These are phyloP conservation scores for Platichthys stellatus DNA, from an alignment of 2,113 vertebrate genomes.

Conservation along the genomic window DNA sequence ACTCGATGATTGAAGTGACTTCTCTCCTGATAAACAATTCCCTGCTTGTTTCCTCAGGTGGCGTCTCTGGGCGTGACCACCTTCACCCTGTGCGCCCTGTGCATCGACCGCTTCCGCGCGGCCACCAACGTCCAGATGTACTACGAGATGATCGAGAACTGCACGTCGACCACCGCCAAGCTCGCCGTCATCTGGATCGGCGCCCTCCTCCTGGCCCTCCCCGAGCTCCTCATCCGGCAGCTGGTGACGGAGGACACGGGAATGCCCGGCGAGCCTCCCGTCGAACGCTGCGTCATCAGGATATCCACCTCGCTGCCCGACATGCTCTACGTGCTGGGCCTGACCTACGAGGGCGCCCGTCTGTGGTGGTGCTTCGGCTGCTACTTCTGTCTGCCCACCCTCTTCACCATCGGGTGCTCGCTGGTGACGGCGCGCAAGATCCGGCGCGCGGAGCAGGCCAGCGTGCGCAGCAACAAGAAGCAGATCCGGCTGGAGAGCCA, in stretches of 20 bases:
- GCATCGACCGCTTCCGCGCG: slow-evolving; percentile 95
- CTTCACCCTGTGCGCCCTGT: slow-evolving; percentile 95
- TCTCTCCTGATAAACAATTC: slow-evolving; percentile 8
- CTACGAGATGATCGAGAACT: slow-evolving; percentile 99
- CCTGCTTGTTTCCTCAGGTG: slow-evolving; percentile 82
- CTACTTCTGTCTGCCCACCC: slow-evolving; percentile 96
- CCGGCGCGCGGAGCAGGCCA: slow-evolving; percentile 91
- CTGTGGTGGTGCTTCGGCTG: slow-evolving; percentile 99
- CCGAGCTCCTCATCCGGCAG: slow-evolving; percentile 94
- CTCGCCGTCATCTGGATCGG: slow-evolving; percentile 98
- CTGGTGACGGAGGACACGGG: slow-evolving; percentile 85
- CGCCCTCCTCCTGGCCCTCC: slow-evolving; percentile 91
- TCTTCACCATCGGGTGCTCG: slow-evolving; percentile 97
- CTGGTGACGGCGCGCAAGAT: slow-evolving; percentile 94
- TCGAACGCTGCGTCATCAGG: slow-evolving; percentile 90
- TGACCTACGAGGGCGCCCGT: slow-evolving; percentile 93
- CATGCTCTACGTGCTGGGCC: slow-evolving; percentile 92
- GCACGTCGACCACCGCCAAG: slow-evolving; percentile 93
- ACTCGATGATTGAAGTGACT: background rate
- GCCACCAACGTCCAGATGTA: slow-evolving; percentile 99
- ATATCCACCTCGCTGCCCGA: slow-evolving; percentile 92
- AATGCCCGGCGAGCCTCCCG: slow-evolving; percentile 66
- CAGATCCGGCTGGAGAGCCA: slow-evolving; percentile 97
- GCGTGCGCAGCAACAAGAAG: slow-evolving; percentile 92
- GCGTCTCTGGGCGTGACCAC: slow-evolving; percentile 96